Percentiles rank a stretch among this genome's conserved stretches.
These are phyloP conservation scores for Ernsta delagoae DNA, from an alignment of 2,888 invertebrate species.

Conservation along the genomic window DNA sequence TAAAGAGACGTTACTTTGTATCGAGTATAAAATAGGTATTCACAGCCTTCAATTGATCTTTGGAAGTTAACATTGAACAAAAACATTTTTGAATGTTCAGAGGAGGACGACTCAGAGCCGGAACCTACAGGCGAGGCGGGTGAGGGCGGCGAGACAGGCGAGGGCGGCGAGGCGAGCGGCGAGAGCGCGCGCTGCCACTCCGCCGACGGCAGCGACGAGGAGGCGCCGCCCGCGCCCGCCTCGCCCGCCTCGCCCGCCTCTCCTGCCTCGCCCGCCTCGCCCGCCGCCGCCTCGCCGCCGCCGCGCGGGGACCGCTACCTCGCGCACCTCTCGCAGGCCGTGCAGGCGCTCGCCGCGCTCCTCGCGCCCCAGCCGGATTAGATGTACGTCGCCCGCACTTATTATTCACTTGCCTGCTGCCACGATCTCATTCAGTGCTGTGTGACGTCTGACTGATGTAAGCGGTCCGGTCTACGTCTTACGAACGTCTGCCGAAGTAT, in stretches of 20 bases:
- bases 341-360: constrained; percentile 51
- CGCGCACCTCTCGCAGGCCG: constrained; percentile 51
- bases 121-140: too few species aligned
- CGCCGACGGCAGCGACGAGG: too few species aligned
- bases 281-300: constrained; percentile 48
- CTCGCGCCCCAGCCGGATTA: constrained; percentile 1
- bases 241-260: constrained; percentile 34
- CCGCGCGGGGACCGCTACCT: constrained; percentile 47
- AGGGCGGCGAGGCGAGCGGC: background rate
- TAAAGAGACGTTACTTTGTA: too few species aligned
- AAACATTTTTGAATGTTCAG: too few species aligned
- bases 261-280: constrained; percentile 49
- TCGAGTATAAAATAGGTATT: too few species aligned
- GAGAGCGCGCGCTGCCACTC: too few species aligned
- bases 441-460: background rate
- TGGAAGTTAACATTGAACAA: too few species aligned
- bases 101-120: too few species aligned
- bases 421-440: background rate
- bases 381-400: background rate
- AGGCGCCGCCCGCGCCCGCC: constrained; percentile 48
- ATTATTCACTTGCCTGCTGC: background rate
- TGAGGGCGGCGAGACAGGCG: too few species aligned
- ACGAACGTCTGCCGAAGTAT: background rate
- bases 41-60: too few species aligned
- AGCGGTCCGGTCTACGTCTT: background rate